Evolutionary conservation across 92 coral and sea anemone genomes (phyloP).

Genomic region (Porites cylindrica): DNA sequence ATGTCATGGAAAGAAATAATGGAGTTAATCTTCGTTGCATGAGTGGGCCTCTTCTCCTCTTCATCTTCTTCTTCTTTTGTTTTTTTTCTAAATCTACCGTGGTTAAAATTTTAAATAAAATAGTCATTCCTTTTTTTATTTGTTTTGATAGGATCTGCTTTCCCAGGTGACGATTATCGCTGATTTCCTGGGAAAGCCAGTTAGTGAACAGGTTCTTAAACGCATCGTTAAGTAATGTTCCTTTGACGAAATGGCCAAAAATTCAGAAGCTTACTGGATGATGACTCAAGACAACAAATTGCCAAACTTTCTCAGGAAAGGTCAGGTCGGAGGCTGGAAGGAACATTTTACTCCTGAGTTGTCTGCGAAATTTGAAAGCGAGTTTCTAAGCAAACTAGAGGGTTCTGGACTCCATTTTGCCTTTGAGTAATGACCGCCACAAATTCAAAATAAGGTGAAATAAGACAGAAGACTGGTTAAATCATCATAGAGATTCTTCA

Average conservation of each 20-base stretch:
- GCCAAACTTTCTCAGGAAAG: constrained; percentile 50
- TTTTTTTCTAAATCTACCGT: too few relatives aligned
- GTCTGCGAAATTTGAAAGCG: constrained; percentile 48
- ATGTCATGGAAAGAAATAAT: too few relatives aligned
- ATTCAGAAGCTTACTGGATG: constrained; percentile 62
- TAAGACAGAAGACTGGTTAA: too few relatives aligned
- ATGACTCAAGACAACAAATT: constrained; percentile 40
- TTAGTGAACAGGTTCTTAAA: constrained; percentile 17
- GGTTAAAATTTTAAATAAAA: too few relatives aligned
- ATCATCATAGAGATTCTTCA: too few relatives aligned
- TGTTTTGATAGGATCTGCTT: constrained; percentile 25
- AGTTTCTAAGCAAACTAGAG: constrained; percentile 38
- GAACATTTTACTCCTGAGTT: constrained; percentile 61
- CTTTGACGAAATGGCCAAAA: constrained; percentile 49
- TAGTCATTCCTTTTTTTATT: not conserved
- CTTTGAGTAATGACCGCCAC: not conserved
- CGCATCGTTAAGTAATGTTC: constrained; percentile 58
- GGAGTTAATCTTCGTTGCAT: too few relatives aligned
- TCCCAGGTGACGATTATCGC: constrained; percentile 37
- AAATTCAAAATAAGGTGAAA: too few relatives aligned
- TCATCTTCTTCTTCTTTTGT: too few relatives aligned
- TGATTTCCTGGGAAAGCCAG: constrained; percentile 32
- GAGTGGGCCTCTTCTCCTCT: too few relatives aligned
- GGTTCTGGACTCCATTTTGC: constrained; percentile 60
- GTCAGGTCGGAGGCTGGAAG: constrained; percentile 64